These are phyloP conservation scores for Himalopsyche phryganea DNA, from an alignment of 1,140 invertebrate genomes.

Conservation along the genomic window DNA sequence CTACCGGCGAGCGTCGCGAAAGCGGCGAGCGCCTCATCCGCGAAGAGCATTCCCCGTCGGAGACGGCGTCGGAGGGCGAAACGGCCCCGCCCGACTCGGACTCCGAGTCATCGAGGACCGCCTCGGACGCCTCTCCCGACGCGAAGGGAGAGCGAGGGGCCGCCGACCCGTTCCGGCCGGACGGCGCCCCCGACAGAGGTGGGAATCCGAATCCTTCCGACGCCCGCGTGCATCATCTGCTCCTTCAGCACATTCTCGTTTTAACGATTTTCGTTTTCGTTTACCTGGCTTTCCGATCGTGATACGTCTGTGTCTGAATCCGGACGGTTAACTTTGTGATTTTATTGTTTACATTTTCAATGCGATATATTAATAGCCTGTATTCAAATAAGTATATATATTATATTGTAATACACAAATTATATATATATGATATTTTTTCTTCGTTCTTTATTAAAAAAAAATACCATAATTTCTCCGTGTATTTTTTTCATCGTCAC, in stretches of 20 bases:
- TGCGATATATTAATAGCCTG: neutral
- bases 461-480: too few relatives aligned
- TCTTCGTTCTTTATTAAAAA: too few relatives aligned
- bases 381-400: too few relatives aligned
- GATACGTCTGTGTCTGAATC: neutral
- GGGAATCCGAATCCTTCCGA: conserved; percentile 2
- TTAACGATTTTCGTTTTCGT: conserved; percentile 11
- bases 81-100: conserved; percentile 18
- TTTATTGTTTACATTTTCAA: neutral
- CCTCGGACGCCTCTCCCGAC: neutral
- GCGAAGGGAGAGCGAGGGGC: neutral
- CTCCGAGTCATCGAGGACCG: neutral
- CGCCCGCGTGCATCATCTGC: conserved; percentile 16
- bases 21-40: conserved; percentile 1
- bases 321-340: neutral
- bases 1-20: neutral
- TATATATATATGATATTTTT: too few relatives aligned
- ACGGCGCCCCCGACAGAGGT: neutral
- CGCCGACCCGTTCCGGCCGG: conserved; percentile 6
- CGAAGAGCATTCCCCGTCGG: conserved; percentile 23
- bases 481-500: neutral
- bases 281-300: conserved; percentile 1
- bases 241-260: conserved; percentile 25
- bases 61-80: conserved; percentile 25
- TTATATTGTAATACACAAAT: too few relatives aligned